Evolutionary conservation across 2,113 vertebrate species (phyloP), one percentile per base, ranked within the genome.

Genomic region (Chloebia gouldiae): DNA sequence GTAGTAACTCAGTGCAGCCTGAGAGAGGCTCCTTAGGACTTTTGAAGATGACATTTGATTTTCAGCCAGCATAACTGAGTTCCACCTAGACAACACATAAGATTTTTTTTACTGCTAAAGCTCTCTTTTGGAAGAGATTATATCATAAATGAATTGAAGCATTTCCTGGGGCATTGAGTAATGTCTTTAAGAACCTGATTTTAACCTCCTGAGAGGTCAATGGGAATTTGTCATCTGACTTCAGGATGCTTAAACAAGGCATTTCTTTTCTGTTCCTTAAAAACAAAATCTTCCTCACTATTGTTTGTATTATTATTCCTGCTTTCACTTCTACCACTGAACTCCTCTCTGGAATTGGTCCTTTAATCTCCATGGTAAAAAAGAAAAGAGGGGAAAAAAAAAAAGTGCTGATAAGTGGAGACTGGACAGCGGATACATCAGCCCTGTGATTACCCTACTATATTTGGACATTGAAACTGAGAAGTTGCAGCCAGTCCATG

Each of bases 11-110:
- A 72, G 1, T 75, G 51, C 57, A 80, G 94, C 98, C 98, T 96
- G 96, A 97, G 97, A 97, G 97, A 97, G 97, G 94, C 95, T 97
- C 96, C 94, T 97, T 89, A 66, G 88, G 90, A 95, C 95, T 97
- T 97, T 90, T 83, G 86, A 96, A 98, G 81, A 82, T 95, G 95
- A 83, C 81, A 72, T 95, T 96, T 95, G 81, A 69, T 96, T 97
- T 76, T 70, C 59, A 69, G 71, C 37, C 35, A 54, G 92, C 80
- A 23, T 73, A 83, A 25, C 13, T 81, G 77, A 57, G 49, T 88
- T 85, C 40, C 17, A 77, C 73, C 76, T 90, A 61, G n/a, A 69
- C 1, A 16, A 49, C 4, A 17, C 21, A 56, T 30, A 33, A 45
- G 20, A 0, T 15, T 66, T 66, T 91, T 91, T 77, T 81, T 47